Evolutionary conservation across 1,140 invertebrate genomes (phyloP).

Genomic region (Melipona quadrifasciata): DNA sequence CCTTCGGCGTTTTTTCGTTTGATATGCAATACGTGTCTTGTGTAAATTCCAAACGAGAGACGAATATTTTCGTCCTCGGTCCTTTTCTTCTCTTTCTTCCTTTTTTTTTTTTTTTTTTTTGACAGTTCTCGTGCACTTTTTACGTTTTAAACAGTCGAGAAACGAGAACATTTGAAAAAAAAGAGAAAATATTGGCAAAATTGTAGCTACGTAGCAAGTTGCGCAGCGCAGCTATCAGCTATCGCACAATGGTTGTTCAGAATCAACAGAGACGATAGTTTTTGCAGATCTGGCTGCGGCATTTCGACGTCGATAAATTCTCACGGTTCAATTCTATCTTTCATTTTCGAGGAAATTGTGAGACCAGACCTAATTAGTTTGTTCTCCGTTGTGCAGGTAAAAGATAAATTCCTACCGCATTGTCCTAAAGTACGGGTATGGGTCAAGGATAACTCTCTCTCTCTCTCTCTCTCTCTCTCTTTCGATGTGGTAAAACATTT

Average conservation of each 20-base stretch:
- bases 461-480: no score
- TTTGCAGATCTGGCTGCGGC: background rate
- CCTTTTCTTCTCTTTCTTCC: background rate
- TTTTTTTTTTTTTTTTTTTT: no score
- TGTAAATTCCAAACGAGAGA: background rate
- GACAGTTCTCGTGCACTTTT: background rate
- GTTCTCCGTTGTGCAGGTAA: background rate
- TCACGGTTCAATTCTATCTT: conserved; percentile 4
- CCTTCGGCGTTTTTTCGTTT: conserved; percentile 7
- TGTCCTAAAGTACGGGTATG: background rate
- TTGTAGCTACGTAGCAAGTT: background rate
- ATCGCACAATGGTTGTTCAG: background rate
- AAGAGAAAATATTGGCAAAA: background rate
- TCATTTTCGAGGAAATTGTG: conserved; percentile 38
- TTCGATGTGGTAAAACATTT: background rate
- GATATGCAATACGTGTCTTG: background rate
- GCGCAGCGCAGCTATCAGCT: no score
- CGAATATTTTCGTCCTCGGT: background rate
- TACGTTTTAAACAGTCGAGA: background rate
- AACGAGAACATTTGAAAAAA: background rate
- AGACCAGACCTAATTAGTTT: conserved; percentile 25
- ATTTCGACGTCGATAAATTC: conserved; percentile 14
- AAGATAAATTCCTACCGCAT: conserved; percentile 16
- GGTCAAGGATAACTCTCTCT: conserved; percentile 10
- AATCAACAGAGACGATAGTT: background rate